phyloP scores from a whole-genome alignment of 2,888 invertebrate species.

The Pristionchus mayeri region DNA sequence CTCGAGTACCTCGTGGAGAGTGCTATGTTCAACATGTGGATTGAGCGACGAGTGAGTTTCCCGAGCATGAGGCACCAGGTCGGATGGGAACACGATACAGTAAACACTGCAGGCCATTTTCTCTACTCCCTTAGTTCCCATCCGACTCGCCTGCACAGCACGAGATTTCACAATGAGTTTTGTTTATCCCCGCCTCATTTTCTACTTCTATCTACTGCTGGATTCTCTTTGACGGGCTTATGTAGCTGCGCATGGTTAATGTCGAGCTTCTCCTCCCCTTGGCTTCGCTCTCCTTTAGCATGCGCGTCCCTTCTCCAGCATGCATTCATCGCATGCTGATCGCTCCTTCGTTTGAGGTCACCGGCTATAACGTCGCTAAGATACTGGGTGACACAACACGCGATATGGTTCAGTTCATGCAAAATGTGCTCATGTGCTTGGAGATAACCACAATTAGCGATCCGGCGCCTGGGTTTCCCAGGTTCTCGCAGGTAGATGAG shows the following conservation, averaged over 20 bases:
- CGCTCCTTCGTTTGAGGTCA: constrained; percentile 36
- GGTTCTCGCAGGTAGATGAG: neutral
- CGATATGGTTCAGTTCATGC: constrained; percentile 15
- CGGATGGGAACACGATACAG: too few relatives aligned
- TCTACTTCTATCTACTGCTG: too few relatives aligned
- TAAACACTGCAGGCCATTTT: too few relatives aligned
- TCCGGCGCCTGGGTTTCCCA: constrained; percentile 25
- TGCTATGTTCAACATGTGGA: constrained; percentile 52
- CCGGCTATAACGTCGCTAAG: constrained; percentile 36
- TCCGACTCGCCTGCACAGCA: too few relatives aligned
- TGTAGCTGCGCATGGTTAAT: too few relatives aligned
- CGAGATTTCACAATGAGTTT: too few relatives aligned
- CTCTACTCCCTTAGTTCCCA: too few relatives aligned
- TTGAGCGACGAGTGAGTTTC: constrained; percentile 44
- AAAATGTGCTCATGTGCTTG: constrained; percentile 9
- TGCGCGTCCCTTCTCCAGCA: too few relatives aligned
- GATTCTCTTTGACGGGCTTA: too few relatives aligned
- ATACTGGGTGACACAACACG: neutral
- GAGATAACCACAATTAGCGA: constrained; percentile 30
- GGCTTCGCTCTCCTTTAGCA: neutral
- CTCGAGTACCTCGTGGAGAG: constrained; percentile 50
- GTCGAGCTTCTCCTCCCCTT: too few relatives aligned
- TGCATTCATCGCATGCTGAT: constrained; percentile 27
- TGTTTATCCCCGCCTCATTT: too few relatives aligned
- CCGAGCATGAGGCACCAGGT: constrained; percentile 14